phyloP scores from a whole-genome alignment of 2,113 vertebrate species.

The Nycticebus coucang region DNA sequence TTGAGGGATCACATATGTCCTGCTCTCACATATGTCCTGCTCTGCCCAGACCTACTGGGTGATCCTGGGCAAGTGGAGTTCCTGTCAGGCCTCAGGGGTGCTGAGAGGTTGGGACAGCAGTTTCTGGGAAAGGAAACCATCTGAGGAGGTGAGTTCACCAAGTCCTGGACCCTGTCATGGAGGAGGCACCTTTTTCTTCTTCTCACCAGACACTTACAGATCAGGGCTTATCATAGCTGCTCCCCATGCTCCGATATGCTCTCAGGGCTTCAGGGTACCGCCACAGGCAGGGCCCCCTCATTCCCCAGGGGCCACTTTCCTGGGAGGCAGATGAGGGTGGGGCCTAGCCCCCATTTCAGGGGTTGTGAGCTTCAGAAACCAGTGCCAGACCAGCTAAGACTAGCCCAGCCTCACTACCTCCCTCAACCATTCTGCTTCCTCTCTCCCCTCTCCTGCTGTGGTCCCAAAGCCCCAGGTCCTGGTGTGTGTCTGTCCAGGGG shows the following conservation, averaged over 20 bases:
- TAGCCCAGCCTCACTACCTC: background rate
- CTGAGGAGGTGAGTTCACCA: background rate
- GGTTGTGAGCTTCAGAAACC: background rate
- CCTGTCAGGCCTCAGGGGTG: background rate
- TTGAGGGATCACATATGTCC: too few relatives aligned
- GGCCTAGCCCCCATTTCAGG: background rate
- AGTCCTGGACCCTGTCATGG: background rate
- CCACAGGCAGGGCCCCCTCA: background rate
- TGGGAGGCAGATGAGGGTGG: background rate
- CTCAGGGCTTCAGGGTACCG: background rate
- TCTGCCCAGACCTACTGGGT: background rate
- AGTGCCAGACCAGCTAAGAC: background rate
- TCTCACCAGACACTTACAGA: background rate
- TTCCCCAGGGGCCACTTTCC: background rate
- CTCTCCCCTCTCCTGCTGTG: background rate
- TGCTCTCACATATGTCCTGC: too few relatives aligned
- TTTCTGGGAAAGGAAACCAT: background rate
- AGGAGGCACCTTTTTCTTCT: background rate
- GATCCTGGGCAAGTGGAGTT: background rate
- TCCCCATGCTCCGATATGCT: background rate
- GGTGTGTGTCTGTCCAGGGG: background rate
- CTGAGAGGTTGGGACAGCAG: background rate
- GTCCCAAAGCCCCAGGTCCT: background rate
- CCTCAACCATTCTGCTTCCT: background rate
- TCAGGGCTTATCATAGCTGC: too few relatives aligned